Evolutionary conservation across 2,113 vertebrate species (phyloP).

Genomic region (Odocoileus hemionus): DNA sequence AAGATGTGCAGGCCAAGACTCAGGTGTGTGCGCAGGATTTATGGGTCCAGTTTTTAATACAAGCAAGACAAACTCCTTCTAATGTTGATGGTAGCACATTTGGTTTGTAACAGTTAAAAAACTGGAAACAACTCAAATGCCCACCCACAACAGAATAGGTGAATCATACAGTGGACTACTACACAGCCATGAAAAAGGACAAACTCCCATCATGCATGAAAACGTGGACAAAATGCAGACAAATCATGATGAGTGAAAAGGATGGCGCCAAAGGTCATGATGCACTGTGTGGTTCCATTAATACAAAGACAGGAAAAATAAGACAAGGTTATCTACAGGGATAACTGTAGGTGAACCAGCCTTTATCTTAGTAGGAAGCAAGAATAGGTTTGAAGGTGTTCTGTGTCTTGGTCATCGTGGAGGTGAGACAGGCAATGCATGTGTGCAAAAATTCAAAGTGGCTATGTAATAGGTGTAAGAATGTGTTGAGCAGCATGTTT

Average conservation of each 20-base stretch:
- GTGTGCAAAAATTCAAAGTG: background rate
- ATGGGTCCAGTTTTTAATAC: no score
- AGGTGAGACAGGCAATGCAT: accelerated
- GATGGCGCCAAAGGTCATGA: accelerated
- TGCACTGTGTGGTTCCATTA: accelerated
- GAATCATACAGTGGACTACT: accelerated
- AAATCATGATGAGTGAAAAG: accelerated
- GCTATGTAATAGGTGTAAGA: background rate
- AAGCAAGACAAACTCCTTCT: background rate
- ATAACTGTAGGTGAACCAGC: background rate
- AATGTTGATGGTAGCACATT: accelerated
- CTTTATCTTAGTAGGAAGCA: accelerated
- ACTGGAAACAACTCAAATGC: background rate
- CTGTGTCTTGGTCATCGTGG: accelerated
- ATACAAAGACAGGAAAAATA: background rate
- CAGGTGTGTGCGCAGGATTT: accelerated
- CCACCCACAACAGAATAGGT: accelerated
- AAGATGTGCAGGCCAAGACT: background rate
- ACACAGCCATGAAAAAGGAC: background rate
- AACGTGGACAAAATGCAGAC: accelerated
- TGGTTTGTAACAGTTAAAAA: background rate
- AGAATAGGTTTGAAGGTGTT: accelerated
- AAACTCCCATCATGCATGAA: accelerated
- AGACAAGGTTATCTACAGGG: accelerated
- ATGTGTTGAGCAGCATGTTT: accelerated